These are phyloP conservation scores for Himalopsyche tibetana DNA, from an alignment of 2,888 invertebrate species.

Conservation along the genomic window DNA sequence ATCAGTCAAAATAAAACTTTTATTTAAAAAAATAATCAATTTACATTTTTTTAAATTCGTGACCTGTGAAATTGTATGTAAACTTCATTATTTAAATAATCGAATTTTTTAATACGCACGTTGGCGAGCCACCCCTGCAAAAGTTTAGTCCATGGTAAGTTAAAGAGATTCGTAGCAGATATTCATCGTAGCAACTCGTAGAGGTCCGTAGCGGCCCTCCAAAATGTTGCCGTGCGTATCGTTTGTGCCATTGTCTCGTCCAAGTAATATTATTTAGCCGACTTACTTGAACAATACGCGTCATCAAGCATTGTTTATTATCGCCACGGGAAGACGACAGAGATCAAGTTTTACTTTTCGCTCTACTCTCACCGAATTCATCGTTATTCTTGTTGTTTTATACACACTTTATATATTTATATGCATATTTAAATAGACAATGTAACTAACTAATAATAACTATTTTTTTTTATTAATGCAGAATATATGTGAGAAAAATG, in stretches of 20 bases:
- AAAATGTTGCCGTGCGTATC: slow-evolving; percentile 51
- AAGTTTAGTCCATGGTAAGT: slow-evolving; percentile 21
- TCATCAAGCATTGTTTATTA: slow-evolving; percentile 52
- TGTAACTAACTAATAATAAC: too few relatives aligned
- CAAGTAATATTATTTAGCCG: slow-evolving; percentile 46
- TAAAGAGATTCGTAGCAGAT: slow-evolving; percentile 29
- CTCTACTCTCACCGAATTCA: too few relatives aligned
- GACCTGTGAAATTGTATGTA: too few relatives aligned
- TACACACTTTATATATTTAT: too few relatives aligned
- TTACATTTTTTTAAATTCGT: too few relatives aligned
- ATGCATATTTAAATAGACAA: too few relatives aligned
- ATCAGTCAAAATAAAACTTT: too few relatives aligned
- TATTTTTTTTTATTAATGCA: too few relatives aligned
- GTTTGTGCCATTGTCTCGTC: slow-evolving; percentile 56
- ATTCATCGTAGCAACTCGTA: slow-evolving; percentile 33
- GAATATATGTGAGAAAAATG: too few relatives aligned
- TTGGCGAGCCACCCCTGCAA: neutral
- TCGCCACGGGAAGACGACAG: neutral
- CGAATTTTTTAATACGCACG: neutral
- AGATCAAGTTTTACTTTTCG: neutral
- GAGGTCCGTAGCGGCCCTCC: slow-evolving; percentile 45
- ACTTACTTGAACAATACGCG: slow-evolving; percentile 57
- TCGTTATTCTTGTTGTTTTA: too few relatives aligned
- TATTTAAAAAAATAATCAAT: too few relatives aligned
- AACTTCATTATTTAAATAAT: neutral